A percentile compares a stretch with the other conserved stretches of the same genome.
Conservation (phyloP, 2,113 vertebrate genomes). For the Megalops atlanticus region DNA sequence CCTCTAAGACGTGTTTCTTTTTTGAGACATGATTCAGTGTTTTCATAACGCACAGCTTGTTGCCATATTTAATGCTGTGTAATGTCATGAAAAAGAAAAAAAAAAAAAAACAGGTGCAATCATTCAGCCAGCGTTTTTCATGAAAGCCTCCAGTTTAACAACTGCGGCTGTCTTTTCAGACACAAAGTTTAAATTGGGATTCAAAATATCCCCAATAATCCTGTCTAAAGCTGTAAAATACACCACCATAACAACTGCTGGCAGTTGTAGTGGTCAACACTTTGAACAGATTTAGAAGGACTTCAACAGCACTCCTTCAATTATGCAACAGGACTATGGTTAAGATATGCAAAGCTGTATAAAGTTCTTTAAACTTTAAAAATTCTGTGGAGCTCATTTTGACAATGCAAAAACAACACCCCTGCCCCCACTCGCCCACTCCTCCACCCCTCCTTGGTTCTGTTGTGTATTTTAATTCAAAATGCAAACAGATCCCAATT, state of each 20-base stretch:
- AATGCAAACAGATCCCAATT: neutral
- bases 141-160: neutral
- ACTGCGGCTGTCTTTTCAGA: neutral
- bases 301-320: neutral
- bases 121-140: neutral
- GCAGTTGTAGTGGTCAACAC: neutral
- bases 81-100: constrained; percentile 25
- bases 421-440: too few species aligned
- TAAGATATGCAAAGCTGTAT: neutral
- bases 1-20: constrained; percentile 56
- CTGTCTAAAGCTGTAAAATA: neutral
- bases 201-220: constrained; percentile 19
- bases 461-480: neutral
- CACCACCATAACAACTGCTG: constrained; percentile 3
- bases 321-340: neutral
- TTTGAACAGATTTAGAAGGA: constrained; percentile 5
- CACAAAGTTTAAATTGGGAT: constrained; percentile 17
- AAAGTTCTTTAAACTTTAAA: neutral
- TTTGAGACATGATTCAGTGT: constrained; percentile 52
- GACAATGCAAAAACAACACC: neutral
- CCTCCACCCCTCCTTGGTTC: too few species aligned
- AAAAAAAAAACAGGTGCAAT: constrained; percentile 13
- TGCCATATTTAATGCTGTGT: constrained; percentile 20
- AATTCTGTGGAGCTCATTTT: neutral
- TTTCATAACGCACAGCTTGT: constrained; percentile 25